Percentiles rank a stretch among this genome's conserved stretches.
These are phyloP conservation scores for Ecdyonurus torrentis DNA, from an alignment of 2,888 invertebrate species.

Conservation along the genomic window DNA sequence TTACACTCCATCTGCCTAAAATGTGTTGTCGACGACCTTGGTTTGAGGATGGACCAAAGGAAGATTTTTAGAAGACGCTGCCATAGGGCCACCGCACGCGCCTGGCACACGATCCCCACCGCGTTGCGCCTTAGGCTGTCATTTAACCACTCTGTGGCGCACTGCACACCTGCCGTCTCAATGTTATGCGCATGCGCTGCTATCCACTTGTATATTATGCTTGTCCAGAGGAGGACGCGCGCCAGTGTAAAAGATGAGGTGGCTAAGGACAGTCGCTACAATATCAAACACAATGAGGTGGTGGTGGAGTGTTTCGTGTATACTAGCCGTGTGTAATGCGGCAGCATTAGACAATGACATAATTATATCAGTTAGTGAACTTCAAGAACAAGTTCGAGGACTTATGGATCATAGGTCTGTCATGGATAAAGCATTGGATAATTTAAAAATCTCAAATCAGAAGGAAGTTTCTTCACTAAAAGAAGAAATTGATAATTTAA, in stretches of 20 bases:
- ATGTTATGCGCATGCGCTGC: background rate
- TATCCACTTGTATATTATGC: background rate
- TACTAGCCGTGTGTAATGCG: background rate
- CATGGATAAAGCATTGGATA: background rate
- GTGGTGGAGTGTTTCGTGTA: background rate
- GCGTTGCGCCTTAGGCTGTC: background rate
- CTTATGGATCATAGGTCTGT: background rate
- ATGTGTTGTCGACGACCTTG: background rate
- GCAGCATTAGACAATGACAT: background rate
- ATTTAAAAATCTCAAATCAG: background rate
- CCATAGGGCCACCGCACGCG: background rate
- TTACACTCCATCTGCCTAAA: too few relatives aligned
- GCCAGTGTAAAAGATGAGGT: background rate
- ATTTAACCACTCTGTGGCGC: background rate
- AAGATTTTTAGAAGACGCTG: background rate
- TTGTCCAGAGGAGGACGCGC: background rate
- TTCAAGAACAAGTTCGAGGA: background rate
- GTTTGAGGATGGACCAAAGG: background rate
- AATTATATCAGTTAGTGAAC: background rate
- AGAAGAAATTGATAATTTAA: conserved; percentile 32
- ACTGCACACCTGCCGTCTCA: background rate
- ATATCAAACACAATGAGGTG: background rate
- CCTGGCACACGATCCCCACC: background rate
- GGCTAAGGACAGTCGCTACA: background rate
- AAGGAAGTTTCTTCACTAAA: conserved; percentile 30